A percentile compares a stretch with the other conserved stretches of the same genome.
Evolutionary conservation across 2,888 invertebrate species (phyloP).

Genomic region (Sphaerophoria rueppellii): DNA sequence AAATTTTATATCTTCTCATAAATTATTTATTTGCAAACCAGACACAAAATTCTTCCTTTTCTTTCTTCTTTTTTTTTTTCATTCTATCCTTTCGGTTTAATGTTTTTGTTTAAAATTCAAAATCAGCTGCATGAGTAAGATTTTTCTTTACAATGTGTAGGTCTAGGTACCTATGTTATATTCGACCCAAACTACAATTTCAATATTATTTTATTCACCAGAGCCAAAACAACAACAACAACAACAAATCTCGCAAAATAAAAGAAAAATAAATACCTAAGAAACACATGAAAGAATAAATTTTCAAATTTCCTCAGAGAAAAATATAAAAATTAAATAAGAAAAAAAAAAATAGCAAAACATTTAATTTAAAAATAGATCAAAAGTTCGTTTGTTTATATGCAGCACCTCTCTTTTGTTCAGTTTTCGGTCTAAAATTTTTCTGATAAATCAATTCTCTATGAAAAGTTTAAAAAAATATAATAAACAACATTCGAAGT

Average conservation of each 20-base stretch:
- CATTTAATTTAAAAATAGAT: constrained; percentile 62
- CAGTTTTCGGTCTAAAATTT: constrained; percentile 45
- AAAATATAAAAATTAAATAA: neutral
- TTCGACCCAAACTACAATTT: too few species aligned
- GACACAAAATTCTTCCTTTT: constrained; percentile 20
- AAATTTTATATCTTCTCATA: constrained; percentile 41
- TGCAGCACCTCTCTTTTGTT: constrained; percentile 12
- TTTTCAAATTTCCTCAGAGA: constrained; percentile 30
- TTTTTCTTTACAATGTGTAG: neutral
- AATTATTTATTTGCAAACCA: constrained; percentile 32
- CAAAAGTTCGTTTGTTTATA: constrained; percentile 66
- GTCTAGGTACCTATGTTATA: too few species aligned
- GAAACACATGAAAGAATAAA: constrained; percentile 30
- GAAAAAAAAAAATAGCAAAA: constrained; percentile 25
- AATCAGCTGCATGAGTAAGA: constrained; percentile 61
- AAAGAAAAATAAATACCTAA: constrained; percentile 14
- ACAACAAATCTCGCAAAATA: constrained; percentile 30
- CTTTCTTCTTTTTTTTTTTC: neutral
- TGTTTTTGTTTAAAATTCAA: neutral
- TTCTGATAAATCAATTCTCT: constrained; percentile 2
- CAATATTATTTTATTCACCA: too few species aligned
- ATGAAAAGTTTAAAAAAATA: neutral
- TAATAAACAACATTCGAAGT: neutral
- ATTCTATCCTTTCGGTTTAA: neutral
- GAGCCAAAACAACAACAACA: constrained; percentile 13